These are phyloP conservation scores for Agriopis aurantiaria DNA, from an alignment of 2,888 invertebrate species.

Conservation along the genomic window DNA sequence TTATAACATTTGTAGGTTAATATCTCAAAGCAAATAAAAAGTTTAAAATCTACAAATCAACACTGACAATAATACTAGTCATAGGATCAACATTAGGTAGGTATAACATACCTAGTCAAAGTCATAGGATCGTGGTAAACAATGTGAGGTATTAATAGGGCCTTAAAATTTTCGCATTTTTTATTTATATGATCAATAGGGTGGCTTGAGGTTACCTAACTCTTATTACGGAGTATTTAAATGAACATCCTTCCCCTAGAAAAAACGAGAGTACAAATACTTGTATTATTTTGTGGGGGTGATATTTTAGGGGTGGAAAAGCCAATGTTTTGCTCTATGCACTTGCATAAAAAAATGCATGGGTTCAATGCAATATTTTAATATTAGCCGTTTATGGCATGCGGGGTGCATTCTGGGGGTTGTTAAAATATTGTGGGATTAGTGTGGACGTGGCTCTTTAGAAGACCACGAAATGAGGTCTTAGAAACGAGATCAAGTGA, in stretches of 20 bases:
- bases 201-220: background rate
- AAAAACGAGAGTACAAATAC: slow-evolving; percentile 82
- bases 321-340: slow-evolving; percentile 80
- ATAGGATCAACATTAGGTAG: too few species aligned
- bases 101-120: too few species aligned
- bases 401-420: slow-evolving; percentile 69
- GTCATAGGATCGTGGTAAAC: too few species aligned
- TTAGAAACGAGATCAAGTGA: background rate
- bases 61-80: too few species aligned
- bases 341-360: slow-evolving; percentile 79
- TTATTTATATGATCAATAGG: too few species aligned
- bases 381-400: slow-evolving; percentile 84
- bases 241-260: slow-evolving; percentile 68
- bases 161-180: too few species aligned
- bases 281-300: slow-evolving; percentile 81
- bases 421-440: slow-evolving; percentile 57
- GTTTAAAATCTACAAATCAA: too few species aligned
- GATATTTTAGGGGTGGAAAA: slow-evolving; percentile 67
- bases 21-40: too few species aligned
- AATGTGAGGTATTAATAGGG: too few species aligned
- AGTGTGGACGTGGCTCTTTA: slow-evolving; percentile 54
- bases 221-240: slow-evolving; percentile 67
- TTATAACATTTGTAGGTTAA: too few species aligned
- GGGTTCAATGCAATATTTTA: slow-evolving; percentile 83
- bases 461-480: background rate